Evolutionary conservation across 2,797 vertebrate genomes (phyloP).

Genomic region (Anas bahamensis): DNA sequence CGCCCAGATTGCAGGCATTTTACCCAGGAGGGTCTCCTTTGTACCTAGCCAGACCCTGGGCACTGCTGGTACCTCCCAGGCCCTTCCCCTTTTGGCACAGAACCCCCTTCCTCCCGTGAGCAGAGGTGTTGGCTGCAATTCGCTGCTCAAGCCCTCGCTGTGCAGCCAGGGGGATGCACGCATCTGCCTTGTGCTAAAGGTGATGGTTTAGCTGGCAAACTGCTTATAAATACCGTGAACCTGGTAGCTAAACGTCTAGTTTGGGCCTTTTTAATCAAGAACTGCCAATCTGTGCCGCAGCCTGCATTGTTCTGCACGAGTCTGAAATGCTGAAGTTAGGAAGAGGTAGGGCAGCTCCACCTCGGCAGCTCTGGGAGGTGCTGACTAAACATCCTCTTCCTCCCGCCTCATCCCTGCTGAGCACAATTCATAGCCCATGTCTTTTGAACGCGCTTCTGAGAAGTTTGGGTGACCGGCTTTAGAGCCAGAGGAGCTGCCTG

Average conservation of each 20-base stretch:
- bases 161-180: background rate
- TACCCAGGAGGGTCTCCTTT: background rate
- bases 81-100: background rate
- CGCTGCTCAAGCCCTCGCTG: background rate
- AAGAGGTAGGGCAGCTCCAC: constrained; percentile 39
- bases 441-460: background rate
- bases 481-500: background rate
- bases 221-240: background rate
- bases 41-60: background rate
- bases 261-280: background rate
- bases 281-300: background rate
- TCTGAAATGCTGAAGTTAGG: background rate
- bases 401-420: background rate
- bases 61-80: background rate
- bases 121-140: background rate
- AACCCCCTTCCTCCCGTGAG: background rate
- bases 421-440: background rate
- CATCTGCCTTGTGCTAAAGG: background rate
- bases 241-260: background rate
- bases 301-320: background rate
- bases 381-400: constrained; percentile 58
- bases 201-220: background rate
- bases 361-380: background rate
- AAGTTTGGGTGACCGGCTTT: background rate
- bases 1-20: background rate